Base-by-base conservation (phyloP, 2,113 vertebrate genomes). In the Bujurquina vittata region DNA sequence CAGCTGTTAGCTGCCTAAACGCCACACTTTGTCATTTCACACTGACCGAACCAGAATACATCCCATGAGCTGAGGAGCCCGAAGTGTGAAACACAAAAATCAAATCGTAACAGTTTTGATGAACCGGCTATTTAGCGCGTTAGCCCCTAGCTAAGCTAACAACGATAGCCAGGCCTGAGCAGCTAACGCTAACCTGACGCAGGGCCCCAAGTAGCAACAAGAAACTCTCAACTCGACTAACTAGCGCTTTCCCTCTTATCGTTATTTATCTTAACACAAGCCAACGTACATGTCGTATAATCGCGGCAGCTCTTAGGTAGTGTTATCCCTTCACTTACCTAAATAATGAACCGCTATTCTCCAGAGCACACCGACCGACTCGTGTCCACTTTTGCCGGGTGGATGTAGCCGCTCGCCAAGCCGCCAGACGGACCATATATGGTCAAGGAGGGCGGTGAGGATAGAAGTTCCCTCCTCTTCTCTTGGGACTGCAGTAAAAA, bases 351-450 rank as follows among this genome's bases (percentile, higher is more conserved):
- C 31, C 7, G 52, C 73, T 77, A 65, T 72, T 75, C 65, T 86
- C 67, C 15, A 80, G 77, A 88, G 69, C 94, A 91, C 92, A 91
- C 87, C 67, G 77, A 81, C 67, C 69, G 83, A 81, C 92, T 91
- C 93, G 91, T 93, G 93, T 91, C 77, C 82, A 88, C 89, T 91
- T 94, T 94, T 37, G 92, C 93, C 93, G 93, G 94, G 90, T 93
- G 92, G 84, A 94, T 86, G 91, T 88, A 86, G 87, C 84, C 35
- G 81, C 60, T 60, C 69, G 57, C 46, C 56, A 20, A 43, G 83
- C 86, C 87, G 84, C 79, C 88, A 93, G 93, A 94, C 90, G 26
- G 23, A 43, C 94, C 93, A 91, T 93, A 94, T 92, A 93, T 87
- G 93, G 93, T 22, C 20, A 82, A 37, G 20, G 5, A 56, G 85